Conservation (phyloP, 1,140 invertebrate species). For the Apolygus lucorum region DNA sequence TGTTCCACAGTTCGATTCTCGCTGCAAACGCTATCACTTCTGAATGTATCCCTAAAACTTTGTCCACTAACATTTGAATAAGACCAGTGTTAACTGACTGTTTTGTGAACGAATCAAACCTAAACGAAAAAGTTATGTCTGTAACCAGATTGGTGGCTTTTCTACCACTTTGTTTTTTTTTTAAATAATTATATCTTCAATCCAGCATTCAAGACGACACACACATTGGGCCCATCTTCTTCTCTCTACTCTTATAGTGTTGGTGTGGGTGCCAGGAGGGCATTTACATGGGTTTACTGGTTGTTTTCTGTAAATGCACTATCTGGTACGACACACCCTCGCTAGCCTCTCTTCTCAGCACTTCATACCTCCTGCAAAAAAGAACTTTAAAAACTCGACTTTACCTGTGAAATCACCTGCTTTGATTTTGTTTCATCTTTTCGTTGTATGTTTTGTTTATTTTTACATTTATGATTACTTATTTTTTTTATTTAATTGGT, state of each 20-base stretch:
- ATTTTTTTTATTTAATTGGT: neutral
- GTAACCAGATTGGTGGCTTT: too few species aligned
- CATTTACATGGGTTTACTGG: slow-evolving; percentile 23
- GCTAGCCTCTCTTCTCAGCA: slow-evolving; percentile 23
- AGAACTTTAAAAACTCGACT: neutral
- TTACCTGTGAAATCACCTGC: neutral
- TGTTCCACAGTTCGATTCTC: too few species aligned
- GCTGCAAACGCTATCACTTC: too few species aligned
- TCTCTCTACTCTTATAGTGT: slow-evolving; percentile 14
- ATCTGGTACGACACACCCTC: slow-evolving; percentile 27
- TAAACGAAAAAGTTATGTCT: too few species aligned
- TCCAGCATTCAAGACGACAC: neutral
- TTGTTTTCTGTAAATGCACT: slow-evolving; percentile 26
- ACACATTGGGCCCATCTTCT: slow-evolving; percentile 10
- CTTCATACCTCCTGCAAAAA: slow-evolving; percentile 18
- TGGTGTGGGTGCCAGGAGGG: slow-evolving; percentile 26
- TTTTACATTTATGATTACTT: neutral
- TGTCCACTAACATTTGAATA: too few species aligned
- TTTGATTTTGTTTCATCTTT: neutral
- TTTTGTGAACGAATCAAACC: too few species aligned
- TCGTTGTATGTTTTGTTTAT: neutral
- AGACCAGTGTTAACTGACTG: too few species aligned
- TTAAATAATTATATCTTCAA: too few species aligned
- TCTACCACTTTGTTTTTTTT: too few species aligned
- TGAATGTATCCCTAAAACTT: too few species aligned